These are phyloP conservation scores for Fulmarus glacialis DNA, from an alignment of 2,113 vertebrate genomes.

Conservation along the genomic window DNA sequence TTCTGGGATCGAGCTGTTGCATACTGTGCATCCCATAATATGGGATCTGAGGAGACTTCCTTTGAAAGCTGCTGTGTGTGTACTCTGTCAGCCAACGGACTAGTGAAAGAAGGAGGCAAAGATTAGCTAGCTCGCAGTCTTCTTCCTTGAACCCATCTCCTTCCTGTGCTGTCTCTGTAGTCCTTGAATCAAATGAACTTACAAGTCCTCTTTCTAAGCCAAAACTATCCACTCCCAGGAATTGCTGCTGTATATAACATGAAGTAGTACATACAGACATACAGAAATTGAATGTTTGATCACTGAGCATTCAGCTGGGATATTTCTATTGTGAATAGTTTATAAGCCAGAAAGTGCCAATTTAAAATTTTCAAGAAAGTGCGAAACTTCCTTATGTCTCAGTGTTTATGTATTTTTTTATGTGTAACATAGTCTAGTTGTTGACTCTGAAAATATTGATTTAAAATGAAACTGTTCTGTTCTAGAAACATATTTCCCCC, in stretches of 20 bases:
- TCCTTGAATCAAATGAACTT: not conserved
- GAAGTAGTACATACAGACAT: not conserved
- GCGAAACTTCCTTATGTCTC: not conserved
- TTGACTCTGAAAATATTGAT: not conserved
- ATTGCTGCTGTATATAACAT: not conserved
- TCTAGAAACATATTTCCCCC: not conserved
- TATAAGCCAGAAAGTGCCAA: not conserved
- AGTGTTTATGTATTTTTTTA: not conserved
- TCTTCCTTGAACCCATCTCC: not conserved
- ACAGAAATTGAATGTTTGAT: not conserved
- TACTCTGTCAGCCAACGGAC: not conserved
- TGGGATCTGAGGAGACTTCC: not conserved
- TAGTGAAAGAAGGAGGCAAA: not conserved
- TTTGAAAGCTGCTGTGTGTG: not conserved
- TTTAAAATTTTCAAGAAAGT: not conserved
- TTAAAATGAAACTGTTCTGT: not conserved
- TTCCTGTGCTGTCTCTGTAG: not conserved
- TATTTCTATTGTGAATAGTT: not conserved
- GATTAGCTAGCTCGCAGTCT: not conserved
- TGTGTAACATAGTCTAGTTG: not conserved
- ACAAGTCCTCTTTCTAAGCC: not conserved
- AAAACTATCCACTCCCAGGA: not conserved
- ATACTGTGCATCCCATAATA: not conserved
- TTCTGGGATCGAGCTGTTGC: not conserved
- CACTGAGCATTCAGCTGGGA: not conserved